Percentiles rank a stretch among this genome's conserved stretches.
These are phyloP conservation scores for Huso huso DNA, from an alignment of 2,797 vertebrate genomes.

Conservation along the genomic window DNA sequence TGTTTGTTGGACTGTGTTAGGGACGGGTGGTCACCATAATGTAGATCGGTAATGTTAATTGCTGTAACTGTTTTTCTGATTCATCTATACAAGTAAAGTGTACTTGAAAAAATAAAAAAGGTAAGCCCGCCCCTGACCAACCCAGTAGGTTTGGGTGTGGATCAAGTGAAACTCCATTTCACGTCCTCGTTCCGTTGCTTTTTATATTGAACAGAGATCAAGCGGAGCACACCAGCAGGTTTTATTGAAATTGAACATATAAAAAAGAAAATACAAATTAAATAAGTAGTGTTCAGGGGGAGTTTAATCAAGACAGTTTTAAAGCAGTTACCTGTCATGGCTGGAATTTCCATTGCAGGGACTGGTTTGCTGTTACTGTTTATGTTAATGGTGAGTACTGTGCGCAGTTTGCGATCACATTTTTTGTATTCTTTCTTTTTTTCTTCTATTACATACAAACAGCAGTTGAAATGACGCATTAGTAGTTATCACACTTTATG, in stretches of 20 bases:
- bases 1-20: not conserved
- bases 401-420: not conserved
- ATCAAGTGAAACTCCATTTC: not conserved
- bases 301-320: not conserved
- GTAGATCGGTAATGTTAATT: not conserved
- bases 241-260: too few relatives aligned
- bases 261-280: too few relatives aligned
- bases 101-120: not conserved
- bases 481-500: too few relatives aligned
- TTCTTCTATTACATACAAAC: not conserved
- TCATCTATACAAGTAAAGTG: not conserved
- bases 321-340: constrained; percentile 41
- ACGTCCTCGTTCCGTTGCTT: not conserved
- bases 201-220: too few relatives aligned
- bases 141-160: not conserved
- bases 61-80: not conserved
- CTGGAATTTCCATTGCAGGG: constrained; percentile 14
- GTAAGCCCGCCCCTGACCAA: not conserved
- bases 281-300: too few relatives aligned
- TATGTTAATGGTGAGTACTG: constrained; percentile 35
- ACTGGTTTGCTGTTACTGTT: constrained; percentile 21
- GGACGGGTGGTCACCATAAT: not conserved
- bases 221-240: too few relatives aligned
- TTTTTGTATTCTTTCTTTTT: not conserved
- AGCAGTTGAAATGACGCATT: too few relatives aligned